Percentiles rank a stretch among this genome's conserved stretches.
These are phyloP conservation scores for Aradus depressus DNA, from an alignment of 2,888 invertebrate species.

Conservation along the genomic window DNA sequence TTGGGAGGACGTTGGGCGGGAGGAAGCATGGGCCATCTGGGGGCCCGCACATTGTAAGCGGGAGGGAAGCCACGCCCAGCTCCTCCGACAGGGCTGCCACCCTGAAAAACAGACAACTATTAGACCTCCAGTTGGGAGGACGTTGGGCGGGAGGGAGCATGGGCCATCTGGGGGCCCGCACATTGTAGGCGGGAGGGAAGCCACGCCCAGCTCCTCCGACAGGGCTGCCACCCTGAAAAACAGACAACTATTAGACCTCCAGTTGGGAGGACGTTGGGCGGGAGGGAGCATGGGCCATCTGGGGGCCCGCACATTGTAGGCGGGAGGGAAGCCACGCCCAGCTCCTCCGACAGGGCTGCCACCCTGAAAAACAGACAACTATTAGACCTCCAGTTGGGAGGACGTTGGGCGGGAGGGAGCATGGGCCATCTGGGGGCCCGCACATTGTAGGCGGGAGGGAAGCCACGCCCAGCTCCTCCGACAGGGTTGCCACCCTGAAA, in stretches of 20 bases:
- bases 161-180: conserved; percentile 25
- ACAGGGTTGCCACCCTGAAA: conserved; percentile 12
- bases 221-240: conserved; percentile 8
- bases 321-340: conserved; percentile 12
- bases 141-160: conserved; percentile 29
- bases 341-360: conserved; percentile 8
- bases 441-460: conserved; percentile 9
- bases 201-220: conserved; percentile 7
- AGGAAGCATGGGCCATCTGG: conserved; percentile 29
- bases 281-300: conserved; percentile 30
- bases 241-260: too few species aligned
- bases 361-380: background rate
- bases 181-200: conserved; percentile 9
- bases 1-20: conserved; percentile 27
- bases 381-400: too few species aligned
- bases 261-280: conserved; percentile 26
- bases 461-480: conserved; percentile 6
- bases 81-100: conserved; percentile 9
- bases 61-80: conserved; percentile 10
- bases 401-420: conserved; percentile 28
- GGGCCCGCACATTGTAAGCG: conserved; percentile 5
- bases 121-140: conserved; percentile 25
- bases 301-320: conserved; percentile 7
- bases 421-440: conserved; percentile 27
- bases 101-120: background rate